phyloP scores from a whole-genome alignment of 2,113 vertebrate species.

The Melanocharis versteri region DNA sequence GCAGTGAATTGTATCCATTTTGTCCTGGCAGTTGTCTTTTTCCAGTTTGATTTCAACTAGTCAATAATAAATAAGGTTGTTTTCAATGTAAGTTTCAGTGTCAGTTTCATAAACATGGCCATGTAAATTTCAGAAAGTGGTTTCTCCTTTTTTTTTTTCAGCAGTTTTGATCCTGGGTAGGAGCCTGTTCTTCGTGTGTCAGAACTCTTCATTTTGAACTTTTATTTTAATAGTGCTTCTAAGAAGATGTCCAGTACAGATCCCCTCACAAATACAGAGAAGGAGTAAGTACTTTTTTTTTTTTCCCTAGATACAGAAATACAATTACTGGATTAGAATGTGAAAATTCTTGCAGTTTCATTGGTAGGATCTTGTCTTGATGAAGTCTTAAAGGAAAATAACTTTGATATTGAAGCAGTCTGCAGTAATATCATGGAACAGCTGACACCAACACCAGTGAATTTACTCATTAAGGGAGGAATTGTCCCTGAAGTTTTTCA shows the following conservation, averaged over 20 bases:
- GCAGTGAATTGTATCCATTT: background rate
- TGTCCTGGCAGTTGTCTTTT: background rate
- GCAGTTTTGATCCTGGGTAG: background rate
- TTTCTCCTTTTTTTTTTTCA: conserved; percentile 14
- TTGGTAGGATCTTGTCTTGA: background rate
- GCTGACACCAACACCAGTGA: background rate
- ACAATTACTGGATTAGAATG: background rate
- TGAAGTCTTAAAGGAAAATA: background rate
- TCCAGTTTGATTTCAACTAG: background rate
- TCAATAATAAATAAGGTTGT: background rate
- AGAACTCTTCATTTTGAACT: background rate
- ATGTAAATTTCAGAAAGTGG: background rate
- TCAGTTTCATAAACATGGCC: background rate
- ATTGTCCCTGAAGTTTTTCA: background rate
- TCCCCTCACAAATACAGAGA: background rate
- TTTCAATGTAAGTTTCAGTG: no score
- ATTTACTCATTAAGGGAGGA: background rate
- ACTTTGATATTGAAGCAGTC: background rate
- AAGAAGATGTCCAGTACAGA: conserved; percentile 37
- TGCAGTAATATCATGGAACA: background rate
- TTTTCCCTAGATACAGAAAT: background rate
- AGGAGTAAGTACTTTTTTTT: conserved; percentile 38
- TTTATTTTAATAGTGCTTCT: background rate
- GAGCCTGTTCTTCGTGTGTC: background rate
- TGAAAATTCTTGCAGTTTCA: background rate